phyloP scores from a whole-genome alignment of 2,113 vertebrate species.

The Centropristis striata region DNA sequence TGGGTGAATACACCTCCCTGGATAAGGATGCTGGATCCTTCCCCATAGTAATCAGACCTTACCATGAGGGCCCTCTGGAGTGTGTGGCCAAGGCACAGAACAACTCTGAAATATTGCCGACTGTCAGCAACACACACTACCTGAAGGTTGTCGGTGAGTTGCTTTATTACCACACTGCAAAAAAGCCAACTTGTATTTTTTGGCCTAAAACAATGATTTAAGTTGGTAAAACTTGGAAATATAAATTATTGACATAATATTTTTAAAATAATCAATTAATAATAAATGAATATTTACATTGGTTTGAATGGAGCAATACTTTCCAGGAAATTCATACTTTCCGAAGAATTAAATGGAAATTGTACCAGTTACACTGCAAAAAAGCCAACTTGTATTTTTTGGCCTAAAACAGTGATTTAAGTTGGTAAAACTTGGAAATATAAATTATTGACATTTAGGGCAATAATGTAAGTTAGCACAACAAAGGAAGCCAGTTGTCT shows the following conservation, averaged over 20 bases:
- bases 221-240: too few relatives aligned
- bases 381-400: too few relatives aligned
- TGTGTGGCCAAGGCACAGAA: constrained; percentile 78
- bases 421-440: too few relatives aligned
- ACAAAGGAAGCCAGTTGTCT: too few relatives aligned
- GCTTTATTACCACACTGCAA: not conserved
- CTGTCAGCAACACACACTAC: constrained; percentile 43
- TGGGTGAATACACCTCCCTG: constrained; percentile 20
- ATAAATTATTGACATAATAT: too few relatives aligned
- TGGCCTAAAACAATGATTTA: too few relatives aligned
- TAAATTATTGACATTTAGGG: too few relatives aligned
- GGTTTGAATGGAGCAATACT: not conserved
- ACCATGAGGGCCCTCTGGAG: constrained; percentile 62
- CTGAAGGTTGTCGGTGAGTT: constrained; percentile 82
- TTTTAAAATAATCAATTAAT: not conserved
- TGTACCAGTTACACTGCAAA: too few relatives aligned
- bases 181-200: too few relatives aligned
- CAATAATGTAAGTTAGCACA: too few relatives aligned
- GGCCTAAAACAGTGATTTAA: too few relatives aligned
- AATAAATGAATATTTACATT: not conserved
- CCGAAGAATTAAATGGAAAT: not conserved
- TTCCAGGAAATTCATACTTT: not conserved
- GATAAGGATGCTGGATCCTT: fast-evolving
- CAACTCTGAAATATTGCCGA: constrained; percentile 48
- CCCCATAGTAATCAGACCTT: fast-evolving